Evolutionary conservation across 2,113 vertebrate genomes (phyloP).

Genomic region (Corythaixoides concolor): DNA sequence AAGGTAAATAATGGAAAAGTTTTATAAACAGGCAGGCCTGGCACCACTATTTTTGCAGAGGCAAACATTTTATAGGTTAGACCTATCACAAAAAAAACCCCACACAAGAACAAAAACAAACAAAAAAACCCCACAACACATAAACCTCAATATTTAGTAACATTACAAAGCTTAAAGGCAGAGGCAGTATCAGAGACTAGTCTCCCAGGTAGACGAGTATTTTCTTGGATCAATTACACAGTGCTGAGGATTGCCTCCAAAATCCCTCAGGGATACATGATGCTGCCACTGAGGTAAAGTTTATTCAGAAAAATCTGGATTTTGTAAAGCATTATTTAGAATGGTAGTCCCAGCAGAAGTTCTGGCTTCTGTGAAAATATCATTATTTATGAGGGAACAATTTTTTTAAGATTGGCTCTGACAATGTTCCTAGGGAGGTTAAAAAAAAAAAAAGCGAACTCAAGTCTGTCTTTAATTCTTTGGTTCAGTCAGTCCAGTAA

Average conservation of each 20-base stretch:
- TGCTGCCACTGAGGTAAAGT: background rate
- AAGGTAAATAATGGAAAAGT: background rate
- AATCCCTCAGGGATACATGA: background rate
- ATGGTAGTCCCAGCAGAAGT: background rate
- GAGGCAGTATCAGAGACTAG: background rate
- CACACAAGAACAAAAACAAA: no score
- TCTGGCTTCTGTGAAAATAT: background rate
- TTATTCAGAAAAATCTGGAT: background rate
- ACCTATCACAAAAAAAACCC: no score
- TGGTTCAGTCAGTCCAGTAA: background rate
- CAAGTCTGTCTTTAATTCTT: background rate
- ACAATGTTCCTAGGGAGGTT: background rate
- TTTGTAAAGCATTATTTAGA: background rate
- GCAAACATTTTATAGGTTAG: background rate
- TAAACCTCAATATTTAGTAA: background rate
- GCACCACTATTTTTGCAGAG: background rate
- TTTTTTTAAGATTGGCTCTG: background rate
- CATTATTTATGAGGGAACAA: background rate
- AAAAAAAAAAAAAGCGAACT: background rate
- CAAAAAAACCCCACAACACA: no score
- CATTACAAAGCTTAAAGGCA: background rate
- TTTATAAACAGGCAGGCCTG: background rate
- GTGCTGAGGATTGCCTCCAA: background rate
- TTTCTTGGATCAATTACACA: accelerated
- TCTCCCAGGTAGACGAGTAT: background rate